Conservation (phyloP, 2,113 vertebrate species). For the Chaenogobius annularis region DNA sequence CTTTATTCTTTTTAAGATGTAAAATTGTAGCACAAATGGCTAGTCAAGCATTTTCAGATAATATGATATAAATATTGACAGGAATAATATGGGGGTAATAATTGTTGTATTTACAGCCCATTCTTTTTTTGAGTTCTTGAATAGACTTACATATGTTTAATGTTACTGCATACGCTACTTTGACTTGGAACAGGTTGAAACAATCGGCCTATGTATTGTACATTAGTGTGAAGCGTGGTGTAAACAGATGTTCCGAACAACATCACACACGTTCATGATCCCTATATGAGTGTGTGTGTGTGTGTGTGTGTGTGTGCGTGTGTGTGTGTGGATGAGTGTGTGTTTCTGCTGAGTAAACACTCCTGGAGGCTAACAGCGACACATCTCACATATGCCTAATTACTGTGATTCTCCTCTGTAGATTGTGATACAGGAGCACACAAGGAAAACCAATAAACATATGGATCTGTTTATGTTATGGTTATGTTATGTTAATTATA, state of each 20-base stretch:
- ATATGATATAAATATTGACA: too few relatives aligned
- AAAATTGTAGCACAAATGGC: too few relatives aligned
- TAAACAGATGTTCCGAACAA: slow-evolving; percentile 52
- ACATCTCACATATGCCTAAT: slow-evolving; percentile 63
- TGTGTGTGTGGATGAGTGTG: slow-evolving; percentile 7
- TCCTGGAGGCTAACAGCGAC: slow-evolving; percentile 46
- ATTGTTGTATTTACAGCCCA: too few relatives aligned
- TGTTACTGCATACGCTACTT: background rate
- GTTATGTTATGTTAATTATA: too few relatives aligned
- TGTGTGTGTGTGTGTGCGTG: slow-evolving; percentile 9
- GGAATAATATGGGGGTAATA: too few relatives aligned
- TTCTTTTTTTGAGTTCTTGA: too few relatives aligned
- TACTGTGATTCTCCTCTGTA: slow-evolving; percentile 55
- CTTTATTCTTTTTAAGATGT: too few relatives aligned
- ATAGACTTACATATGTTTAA: too few relatives aligned
- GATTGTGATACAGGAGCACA: slow-evolving; percentile 34
- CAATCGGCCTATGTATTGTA: background rate
- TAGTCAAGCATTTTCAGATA: too few relatives aligned
- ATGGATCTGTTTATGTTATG: too few relatives aligned
- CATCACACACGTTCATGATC: slow-evolving; percentile 33
- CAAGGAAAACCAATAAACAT: background rate
- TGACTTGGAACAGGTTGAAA: background rate
- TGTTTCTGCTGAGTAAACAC: slow-evolving; percentile 65
- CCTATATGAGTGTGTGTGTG: background rate
- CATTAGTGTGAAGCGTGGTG: slow-evolving; percentile 1